These are phyloP conservation scores for Myotis brandtii DNA, from an alignment of 2,113 vertebrate genomes.

Conservation along the genomic window DNA sequence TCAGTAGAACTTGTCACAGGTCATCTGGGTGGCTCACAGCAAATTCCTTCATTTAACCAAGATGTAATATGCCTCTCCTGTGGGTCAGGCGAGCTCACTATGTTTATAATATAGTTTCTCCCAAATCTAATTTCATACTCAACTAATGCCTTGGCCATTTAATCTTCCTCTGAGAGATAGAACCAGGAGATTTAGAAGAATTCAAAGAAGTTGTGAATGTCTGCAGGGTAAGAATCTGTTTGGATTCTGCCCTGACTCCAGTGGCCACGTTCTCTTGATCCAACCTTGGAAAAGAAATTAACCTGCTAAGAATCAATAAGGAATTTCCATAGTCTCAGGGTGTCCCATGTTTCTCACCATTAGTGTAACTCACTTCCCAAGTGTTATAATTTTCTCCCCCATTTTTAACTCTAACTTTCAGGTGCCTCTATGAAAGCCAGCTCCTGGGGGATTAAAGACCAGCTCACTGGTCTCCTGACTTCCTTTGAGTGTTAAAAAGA, in stretches of 20 bases:
- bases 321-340: background rate
- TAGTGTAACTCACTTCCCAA: background rate
- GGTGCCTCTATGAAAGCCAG: background rate
- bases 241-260: background rate
- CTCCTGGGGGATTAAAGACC: background rate
- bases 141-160: background rate
- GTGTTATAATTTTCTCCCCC: background rate
- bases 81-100: background rate
- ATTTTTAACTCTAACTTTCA: background rate
- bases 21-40: background rate
- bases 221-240: background rate
- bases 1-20: conserved; percentile 14
- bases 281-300: background rate
- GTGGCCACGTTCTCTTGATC: background rate
- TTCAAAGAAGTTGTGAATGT: background rate
- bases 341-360: background rate
- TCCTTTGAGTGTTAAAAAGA: background rate
- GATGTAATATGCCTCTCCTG: background rate
- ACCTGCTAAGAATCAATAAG: background rate
- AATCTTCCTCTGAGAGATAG: background rate
- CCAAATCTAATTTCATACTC: background rate
- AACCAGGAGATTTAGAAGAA: background rate
- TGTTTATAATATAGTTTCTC: background rate
- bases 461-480: background rate
- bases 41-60: background rate